Evolutionary conservation across 2,797 vertebrate genomes (phyloP), one percentile per base, ranked within the genome.

Genomic region (Geotrypetes seraphini): DNA sequence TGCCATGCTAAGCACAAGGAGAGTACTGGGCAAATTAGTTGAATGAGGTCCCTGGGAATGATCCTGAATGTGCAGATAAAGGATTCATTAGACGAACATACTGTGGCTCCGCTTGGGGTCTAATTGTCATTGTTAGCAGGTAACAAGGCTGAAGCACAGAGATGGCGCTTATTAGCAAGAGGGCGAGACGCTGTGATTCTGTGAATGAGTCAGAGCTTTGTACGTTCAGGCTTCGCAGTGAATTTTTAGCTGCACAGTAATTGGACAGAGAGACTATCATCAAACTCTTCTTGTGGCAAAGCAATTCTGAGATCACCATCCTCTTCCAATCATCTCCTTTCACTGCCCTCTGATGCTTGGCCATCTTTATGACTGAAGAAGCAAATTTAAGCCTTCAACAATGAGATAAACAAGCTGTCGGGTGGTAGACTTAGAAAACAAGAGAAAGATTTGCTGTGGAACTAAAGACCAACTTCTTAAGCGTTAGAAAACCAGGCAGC

Each of bases 321-420:
- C 13, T 31, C 39, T 25, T 3, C 4, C 19, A 22, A 1, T 53
- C 51, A 50, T 10, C 43, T 33, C n/a, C 36, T 8, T 5, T 10
- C 54, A 6, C 30, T 4, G 33, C 28, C 48, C 37, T 39, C n/a
- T n/a, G n/a, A n/a, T n/a, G n/a, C n/a, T n/a, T n/a, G n/a, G n/a
- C n/a, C n/a, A n/a, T n/a, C n/a, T n/a, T n/a, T n/a, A n/a, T n/a
- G n/a, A n/a, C n/a, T n/a, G n/a, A n/a, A n/a, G n/a, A n/a, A n/a
- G n/a, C n/a, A 28, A 36, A 31, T 38, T 49, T 19, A 12, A 50
- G 17, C 16, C 53, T 35, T 3, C 20, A 40, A 35, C 43, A 45
- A 53, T n/a, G n/a, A n/a, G n/a, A n/a, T n/a, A 53, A 50, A 50
- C 37, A 43, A 26, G 33, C 48, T 38, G 12, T 34, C 43, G 34